Evolutionary conservation across 2,888 invertebrate species (phyloP), one percentile per base, ranked within the genome.

Genomic region (Diadromus collaris): DNA sequence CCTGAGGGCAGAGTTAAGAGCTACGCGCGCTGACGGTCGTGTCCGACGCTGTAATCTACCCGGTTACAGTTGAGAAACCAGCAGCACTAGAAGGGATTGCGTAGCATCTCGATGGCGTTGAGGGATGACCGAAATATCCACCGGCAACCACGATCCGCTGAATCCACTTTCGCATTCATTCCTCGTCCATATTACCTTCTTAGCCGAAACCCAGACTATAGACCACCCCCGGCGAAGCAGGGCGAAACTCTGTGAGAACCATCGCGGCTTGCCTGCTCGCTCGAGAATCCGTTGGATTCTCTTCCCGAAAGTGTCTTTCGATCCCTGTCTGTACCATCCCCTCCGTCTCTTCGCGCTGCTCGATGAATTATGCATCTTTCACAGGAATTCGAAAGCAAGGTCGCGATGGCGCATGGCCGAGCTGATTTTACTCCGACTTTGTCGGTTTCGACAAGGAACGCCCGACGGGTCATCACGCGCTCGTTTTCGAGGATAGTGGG

Each of bases 291-390:
- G 44, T 19, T 4, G 65, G 58, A 73, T 73, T 60, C 54, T 48
- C n/a, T n/a, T 34, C 24, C 65, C 58, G 13, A 41, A 48, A 73
- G 48, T 58, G 65, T 67, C 48, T 27, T 60, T 27, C 16, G 65
- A 73, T 58, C 38, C 16, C 38, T 41, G 13, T 16, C 16, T 16
- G 16, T 16, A 41, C 38, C 16, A 41, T 10, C 10, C 10, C 3
- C 38, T 13, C 38, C 38, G 38, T 41, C 56, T 64, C 19, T 48
- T 24, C 65, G 46, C 21, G 56, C 65, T 58, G 6, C 38, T 48
- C 34, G 73, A 67, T 73, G 73, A 73, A 73, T 73, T 73, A 73
- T 73, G 73, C 73, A 73, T 44, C 65, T 60, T 24, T 56, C 56
- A 29, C 56, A 6, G 56, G 29, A 24, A 29, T n/a, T 13, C 46